Percentiles rank a stretch among this genome's conserved stretches.
Evolutionary conservation across 1,140 invertebrate genomes (phyloP).

Genomic region (Musca vetustissima): DNA sequence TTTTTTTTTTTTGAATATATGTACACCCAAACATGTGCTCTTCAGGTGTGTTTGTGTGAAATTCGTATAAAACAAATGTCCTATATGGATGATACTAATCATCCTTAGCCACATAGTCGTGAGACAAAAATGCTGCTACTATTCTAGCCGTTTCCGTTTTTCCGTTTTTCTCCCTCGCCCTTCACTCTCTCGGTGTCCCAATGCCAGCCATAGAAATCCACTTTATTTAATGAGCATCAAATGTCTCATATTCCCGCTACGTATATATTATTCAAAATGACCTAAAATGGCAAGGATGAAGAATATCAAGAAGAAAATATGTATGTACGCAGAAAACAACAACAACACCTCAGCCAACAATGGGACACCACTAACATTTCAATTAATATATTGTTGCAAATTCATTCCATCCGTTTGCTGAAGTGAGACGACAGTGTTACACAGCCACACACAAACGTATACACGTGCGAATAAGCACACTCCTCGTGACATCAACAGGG

Average conservation of each 20-base stretch:
- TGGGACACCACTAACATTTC: conserved; percentile 23
- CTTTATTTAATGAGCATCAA: conserved; percentile 33
- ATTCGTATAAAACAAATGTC: no score
- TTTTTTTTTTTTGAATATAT: no score
- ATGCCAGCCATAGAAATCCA: conserved; percentile 26
- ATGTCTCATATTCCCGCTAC: conserved; percentile 30
- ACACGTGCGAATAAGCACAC: neutral
- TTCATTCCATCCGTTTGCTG: neutral
- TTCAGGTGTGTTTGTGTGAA: no score
- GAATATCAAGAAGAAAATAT: neutral
- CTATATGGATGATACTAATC: no score
- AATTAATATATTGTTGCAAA: conserved; percentile 26
- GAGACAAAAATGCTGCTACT: no score
- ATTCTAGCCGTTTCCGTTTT: neutral
- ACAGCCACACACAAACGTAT: conserved; percentile 1
- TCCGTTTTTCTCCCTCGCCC: neutral
- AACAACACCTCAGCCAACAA: no score
- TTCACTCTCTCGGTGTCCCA: neutral
- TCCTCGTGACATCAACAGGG: no score
- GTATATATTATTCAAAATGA: conserved; percentile 27
- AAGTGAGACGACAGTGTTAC: neutral
- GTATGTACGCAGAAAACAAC: neutral
- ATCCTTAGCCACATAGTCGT: no score
- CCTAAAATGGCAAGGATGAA: neutral
- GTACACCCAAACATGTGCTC: no score